Conservation (phyloP, 2,113 vertebrate species). For the Nibea coibor region DNA sequence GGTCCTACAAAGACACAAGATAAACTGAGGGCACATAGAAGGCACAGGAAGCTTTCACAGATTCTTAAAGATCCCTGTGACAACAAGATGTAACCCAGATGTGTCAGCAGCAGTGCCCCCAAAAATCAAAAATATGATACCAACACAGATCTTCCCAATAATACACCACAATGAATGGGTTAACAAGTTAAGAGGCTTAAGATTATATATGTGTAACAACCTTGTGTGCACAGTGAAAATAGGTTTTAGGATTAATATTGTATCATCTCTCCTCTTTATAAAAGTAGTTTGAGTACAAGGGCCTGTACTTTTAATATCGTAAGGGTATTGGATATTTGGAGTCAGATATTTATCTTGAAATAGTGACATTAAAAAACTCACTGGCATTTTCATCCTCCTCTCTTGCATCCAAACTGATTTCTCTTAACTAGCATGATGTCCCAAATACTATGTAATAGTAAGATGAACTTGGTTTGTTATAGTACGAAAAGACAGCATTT, state of each 20-base stretch:
- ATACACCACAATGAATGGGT: not conserved
- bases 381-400: too few species aligned
- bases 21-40: not conserved
- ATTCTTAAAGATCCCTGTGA: not conserved
- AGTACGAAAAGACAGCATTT: too few species aligned
- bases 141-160: not conserved
- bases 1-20: not conserved
- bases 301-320: not conserved
- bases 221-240: not conserved
- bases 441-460: not conserved
- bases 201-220: not conserved
- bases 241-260: not conserved
- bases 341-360: not conserved
- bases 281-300: not conserved
- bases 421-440: not conserved
- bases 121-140: not conserved
- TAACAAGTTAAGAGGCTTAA: not conserved
- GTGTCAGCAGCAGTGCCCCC: not conserved
- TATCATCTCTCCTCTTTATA: not conserved
- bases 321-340: not conserved
- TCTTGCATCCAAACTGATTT: not conserved
- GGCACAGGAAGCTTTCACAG: not conserved
- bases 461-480: too few species aligned
- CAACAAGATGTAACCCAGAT: not conserved
- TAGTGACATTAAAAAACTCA: not conserved